These are phyloP conservation scores for Mayetiola destructor DNA, from an alignment of 2,888 invertebrate species.

Conservation along the genomic window DNA sequence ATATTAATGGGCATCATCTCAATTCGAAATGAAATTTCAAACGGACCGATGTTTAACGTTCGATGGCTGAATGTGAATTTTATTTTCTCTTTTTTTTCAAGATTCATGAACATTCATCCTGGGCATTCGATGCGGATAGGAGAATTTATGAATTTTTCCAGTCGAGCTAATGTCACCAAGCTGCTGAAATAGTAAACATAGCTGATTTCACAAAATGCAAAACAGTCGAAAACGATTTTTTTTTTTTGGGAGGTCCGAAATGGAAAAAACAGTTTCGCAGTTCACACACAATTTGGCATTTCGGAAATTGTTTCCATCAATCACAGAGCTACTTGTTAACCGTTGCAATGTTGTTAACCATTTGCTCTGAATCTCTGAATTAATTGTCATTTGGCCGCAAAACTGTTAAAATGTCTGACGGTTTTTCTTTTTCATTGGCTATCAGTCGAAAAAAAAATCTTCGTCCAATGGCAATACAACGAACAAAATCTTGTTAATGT, in stretches of 20 bases:
- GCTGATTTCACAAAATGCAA: too few relatives aligned
- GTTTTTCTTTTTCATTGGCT: background rate
- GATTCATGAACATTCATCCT: too few relatives aligned
- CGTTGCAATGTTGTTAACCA: background rate
- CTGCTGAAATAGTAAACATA: too few relatives aligned
- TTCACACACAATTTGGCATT: background rate
- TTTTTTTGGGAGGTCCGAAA: background rate
- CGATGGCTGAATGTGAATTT: too few relatives aligned
- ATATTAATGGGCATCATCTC: too few relatives aligned
- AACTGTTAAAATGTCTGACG: background rate
- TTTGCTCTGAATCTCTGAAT: slow-evolving; percentile 2
- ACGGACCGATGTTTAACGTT: too few relatives aligned
- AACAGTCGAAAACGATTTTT: too few relatives aligned
- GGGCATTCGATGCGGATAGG: too few relatives aligned
- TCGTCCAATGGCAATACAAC: background rate
- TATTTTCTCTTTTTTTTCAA: too few relatives aligned
- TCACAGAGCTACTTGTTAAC: background rate
- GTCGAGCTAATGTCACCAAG: too few relatives aligned
- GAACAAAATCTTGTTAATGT: background rate
- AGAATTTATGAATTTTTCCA: too few relatives aligned
- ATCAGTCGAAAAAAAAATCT: background rate
- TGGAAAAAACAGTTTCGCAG: background rate
- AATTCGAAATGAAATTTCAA: too few relatives aligned
- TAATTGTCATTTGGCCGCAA: background rate
- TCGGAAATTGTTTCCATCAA: slow-evolving; percentile 2